Evolutionary conservation across 2,888 invertebrate genomes (phyloP), one percentile per base, ranked within the genome.

Genomic region (Toxonevra muliebris): DNA sequence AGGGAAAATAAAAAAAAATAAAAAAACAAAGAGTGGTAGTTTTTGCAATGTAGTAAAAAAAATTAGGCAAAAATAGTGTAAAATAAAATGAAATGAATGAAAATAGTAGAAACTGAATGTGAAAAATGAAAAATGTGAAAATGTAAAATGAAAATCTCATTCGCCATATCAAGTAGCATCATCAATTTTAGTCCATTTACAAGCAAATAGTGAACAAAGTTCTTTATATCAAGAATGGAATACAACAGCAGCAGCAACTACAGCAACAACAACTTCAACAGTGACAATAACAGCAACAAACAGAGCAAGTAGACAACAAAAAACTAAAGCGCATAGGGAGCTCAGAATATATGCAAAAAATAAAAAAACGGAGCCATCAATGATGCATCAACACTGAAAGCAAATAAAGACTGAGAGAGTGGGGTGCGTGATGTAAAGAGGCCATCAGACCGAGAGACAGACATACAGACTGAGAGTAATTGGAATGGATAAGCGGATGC

Each of bases 91-190:
- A n/a, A 13, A n/a, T n/a, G n/a, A n/a, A n/a, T n/a, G n/a, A n/a
- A n/a, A n/a, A 19, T 20, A 53, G 20, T 30, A 11, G 13, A 45
- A 48, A 48, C 9, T 53, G 19, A 8, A 15, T 30, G 41, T 48
- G 20, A 52, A 53, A 68, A 43, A 17, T 65, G 62, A 57, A 65
- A 43, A 57, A 57, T 52, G 15, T 40, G 40, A 54, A 67, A 70
- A 71, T 70, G 75, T 73, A 76, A 79, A 74, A 72, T 77, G 76
- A 77, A 79, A 80, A 80, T 76, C 79, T 77, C 80, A 78, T 77
- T 78, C 77, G 76, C 76, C 77, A 74, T 79, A 80, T 80, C 79
- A 80, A 80, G 79, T 80, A 80, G 78, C 80, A 80, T 80, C 79
- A 80, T 80, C 80, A 80, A 80, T 80, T 78, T 79, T 78, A 78